Percentiles rank a stretch among this genome's conserved stretches.
These are phyloP conservation scores for Epirrita christyi DNA, from an alignment of 2,888 invertebrate genomes.

Conservation along the genomic window DNA sequence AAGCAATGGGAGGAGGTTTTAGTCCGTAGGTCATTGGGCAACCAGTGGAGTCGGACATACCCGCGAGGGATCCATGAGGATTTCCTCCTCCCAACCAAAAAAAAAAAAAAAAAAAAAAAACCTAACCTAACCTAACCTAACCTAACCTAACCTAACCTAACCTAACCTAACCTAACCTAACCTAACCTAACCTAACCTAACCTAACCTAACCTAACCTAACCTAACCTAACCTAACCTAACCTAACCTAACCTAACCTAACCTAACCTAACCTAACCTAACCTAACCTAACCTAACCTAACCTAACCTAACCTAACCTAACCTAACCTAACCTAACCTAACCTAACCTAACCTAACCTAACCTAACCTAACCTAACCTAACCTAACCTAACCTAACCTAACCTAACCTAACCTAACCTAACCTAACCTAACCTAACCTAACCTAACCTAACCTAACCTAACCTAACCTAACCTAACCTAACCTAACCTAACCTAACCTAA, in stretches of 20 bases:
- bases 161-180: constrained; percentile 11
- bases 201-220: constrained; percentile 19
- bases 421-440: constrained; percentile 41
- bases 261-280: constrained; percentile 9
- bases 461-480: constrained; percentile 24
- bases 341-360: too few relatives aligned
- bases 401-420: constrained; percentile 34
- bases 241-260: constrained; percentile 43
- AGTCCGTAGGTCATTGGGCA: too few relatives aligned
- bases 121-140: constrained; percentile 22
- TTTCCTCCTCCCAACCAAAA: too few relatives aligned
- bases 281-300: background rate
- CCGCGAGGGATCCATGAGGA: too few relatives aligned
- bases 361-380: too few relatives aligned
- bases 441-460: constrained; percentile 22
- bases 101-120: background rate
- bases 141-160: constrained; percentile 36
- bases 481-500: constrained; percentile 35
- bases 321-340: background rate
- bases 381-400: constrained; percentile 3
- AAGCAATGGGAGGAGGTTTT: too few relatives aligned
- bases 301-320: background rate
- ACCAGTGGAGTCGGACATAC: too few relatives aligned
- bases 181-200: constrained; percentile 29
- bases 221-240: constrained; percentile 11